phyloP scores from a whole-genome alignment of 2,888 invertebrate species.

The Parasteatoda lunata region DNA sequence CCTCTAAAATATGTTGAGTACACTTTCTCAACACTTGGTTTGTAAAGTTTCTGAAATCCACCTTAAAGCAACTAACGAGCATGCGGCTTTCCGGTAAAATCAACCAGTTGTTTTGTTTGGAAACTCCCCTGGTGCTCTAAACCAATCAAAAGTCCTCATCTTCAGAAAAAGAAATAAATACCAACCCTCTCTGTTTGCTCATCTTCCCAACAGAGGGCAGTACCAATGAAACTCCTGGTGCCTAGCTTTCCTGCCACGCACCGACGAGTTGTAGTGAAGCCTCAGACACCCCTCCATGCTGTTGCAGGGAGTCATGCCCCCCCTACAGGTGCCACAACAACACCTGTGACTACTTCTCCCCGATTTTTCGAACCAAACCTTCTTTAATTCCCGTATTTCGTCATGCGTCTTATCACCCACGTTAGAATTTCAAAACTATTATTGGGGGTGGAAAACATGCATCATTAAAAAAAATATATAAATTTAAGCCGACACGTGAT shows the following conservation, averaged over 20 bases:
- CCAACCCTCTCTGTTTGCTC: slow-evolving; percentile 28
- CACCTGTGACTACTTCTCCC: slow-evolving; percentile 9
- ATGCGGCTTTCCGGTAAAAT: not conserved
- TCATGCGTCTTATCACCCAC: no score
- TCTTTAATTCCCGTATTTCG: no score
- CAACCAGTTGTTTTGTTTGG: slow-evolving; percentile 59
- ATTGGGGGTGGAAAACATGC: no score
- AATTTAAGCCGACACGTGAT: no score
- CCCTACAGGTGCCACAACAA: slow-evolving; percentile 35
- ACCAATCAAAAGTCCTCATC: slow-evolving; percentile 44
- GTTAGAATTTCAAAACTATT: no score
- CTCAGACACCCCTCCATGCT: slow-evolving; percentile 44
- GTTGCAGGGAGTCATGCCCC: slow-evolving; percentile 37
- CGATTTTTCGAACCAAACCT: no score
- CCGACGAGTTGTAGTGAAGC: slow-evolving; percentile 47
- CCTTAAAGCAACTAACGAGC: not conserved
- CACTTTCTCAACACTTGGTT: no score
- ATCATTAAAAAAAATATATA: no score
- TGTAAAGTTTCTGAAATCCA: no score
- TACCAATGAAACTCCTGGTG: slow-evolving; percentile 41
- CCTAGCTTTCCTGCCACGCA: slow-evolving; percentile 53
- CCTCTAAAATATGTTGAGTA: no score
- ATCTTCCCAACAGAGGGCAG: slow-evolving; percentile 59
- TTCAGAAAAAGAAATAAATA: slow-evolving; percentile 30
- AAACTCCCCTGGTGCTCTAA: slow-evolving; percentile 47